phyloP scores from a whole-genome alignment of 2,888 invertebrate species.

The Polyommatus iphigenia region DNA sequence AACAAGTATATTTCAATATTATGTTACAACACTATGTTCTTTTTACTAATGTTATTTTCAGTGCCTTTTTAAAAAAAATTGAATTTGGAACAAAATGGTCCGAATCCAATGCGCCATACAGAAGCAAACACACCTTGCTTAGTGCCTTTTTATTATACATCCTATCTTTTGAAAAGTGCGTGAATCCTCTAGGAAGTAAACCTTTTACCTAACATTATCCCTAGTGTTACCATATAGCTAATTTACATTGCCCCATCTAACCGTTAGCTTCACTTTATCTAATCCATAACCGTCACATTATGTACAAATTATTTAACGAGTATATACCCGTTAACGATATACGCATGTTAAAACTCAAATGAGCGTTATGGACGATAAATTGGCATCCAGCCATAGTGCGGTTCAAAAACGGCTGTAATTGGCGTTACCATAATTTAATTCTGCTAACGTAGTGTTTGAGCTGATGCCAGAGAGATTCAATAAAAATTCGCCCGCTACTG shows the following conservation, averaged over 20 bases:
- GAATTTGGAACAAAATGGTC: too few relatives aligned
- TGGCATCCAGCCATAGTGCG: constrained; percentile 70
- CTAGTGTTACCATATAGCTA: neutral
- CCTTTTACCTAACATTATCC: too few relatives aligned
- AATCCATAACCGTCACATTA: constrained; percentile 13
- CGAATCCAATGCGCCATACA: too few relatives aligned
- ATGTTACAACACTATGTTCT: too few relatives aligned
- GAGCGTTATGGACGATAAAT: constrained; percentile 61
- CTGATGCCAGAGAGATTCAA: constrained; percentile 72
- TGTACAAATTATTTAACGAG: constrained; percentile 41
- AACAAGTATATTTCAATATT: too few relatives aligned
- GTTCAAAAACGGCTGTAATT: constrained; percentile 75
- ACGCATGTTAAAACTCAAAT: constrained; percentile 40
- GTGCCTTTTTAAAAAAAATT: too few relatives aligned
- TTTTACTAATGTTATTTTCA: too few relatives aligned
- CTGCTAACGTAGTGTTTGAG: constrained; percentile 73
- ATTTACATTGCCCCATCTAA: neutral
- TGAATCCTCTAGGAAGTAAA: too few relatives aligned
- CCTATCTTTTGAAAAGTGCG: too few relatives aligned
- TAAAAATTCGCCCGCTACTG: constrained; percentile 60
- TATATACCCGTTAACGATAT: constrained; percentile 38
- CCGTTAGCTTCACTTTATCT: neutral
- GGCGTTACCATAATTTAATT: constrained; percentile 74
- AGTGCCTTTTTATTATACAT: too few relatives aligned
- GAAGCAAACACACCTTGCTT: too few relatives aligned